A percentile compares a stretch with the other conserved stretches of the same genome.
Conservation (phyloP, 2,888 invertebrate species). For the Apocheima hispidaria region DNA sequence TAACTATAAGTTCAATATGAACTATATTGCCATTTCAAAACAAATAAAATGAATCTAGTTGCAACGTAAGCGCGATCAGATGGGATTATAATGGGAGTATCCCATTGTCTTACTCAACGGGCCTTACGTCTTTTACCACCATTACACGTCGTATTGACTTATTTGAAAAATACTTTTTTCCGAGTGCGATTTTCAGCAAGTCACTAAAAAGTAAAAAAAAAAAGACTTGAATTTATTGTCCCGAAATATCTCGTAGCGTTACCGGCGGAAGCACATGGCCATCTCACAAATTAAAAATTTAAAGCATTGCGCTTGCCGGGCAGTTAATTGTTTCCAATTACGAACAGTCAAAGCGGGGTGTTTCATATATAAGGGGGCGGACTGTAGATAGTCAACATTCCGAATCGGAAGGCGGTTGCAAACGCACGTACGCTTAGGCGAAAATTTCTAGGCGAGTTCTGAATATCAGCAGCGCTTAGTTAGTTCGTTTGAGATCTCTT, state of each 20-base stretch:
- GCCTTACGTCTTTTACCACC: slow-evolving; percentile 56
- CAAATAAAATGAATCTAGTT: slow-evolving; percentile 49
- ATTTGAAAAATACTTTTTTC: slow-evolving; percentile 39
- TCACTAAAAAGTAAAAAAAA: not conserved
- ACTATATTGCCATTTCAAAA: slow-evolving; percentile 49
- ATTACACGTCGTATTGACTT: slow-evolving; percentile 54
- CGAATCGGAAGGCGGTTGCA: slow-evolving; percentile 73
- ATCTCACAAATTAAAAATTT: slow-evolving; percentile 79
- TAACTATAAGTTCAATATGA: slow-evolving; percentile 26
- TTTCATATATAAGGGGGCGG: slow-evolving; percentile 79
- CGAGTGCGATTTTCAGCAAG: slow-evolving; percentile 23
- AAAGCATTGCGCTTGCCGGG: slow-evolving; percentile 78
- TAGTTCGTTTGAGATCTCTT: slow-evolving; percentile 86
- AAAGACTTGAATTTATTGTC: not conserved
- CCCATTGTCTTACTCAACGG: slow-evolving; percentile 56
- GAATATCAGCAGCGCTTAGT: slow-evolving; percentile 81
- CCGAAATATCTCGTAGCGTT: slow-evolving; percentile 39
- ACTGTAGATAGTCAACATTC: slow-evolving; percentile 74
- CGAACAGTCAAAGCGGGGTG: slow-evolving; percentile 73
- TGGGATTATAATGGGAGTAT: slow-evolving; percentile 55
- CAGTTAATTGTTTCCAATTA: slow-evolving; percentile 84
- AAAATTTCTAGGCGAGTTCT: slow-evolving; percentile 85
- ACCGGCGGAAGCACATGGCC: slow-evolving; percentile 66
- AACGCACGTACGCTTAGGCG: slow-evolving; percentile 80
- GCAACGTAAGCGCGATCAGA: slow-evolving; percentile 55